A percentile compares a stretch with the other conserved stretches of the same genome.
phyloP scores from a whole-genome alignment of 1,140 invertebrate species.

The Anthonomus grandis region DNA sequence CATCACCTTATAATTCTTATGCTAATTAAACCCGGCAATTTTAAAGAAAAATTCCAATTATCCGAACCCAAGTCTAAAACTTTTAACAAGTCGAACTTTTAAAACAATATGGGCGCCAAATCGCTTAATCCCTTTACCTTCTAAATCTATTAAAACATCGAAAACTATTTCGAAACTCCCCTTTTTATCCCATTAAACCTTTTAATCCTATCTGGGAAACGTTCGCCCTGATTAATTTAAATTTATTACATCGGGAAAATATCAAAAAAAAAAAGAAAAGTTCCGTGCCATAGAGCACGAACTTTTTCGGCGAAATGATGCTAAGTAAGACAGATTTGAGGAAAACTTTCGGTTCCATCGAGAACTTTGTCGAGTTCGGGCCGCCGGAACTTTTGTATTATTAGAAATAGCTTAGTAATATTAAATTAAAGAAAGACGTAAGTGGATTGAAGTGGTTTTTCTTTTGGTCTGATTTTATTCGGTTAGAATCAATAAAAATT shows the following conservation, averaged over 20 bases:
- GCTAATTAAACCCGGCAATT: no score
- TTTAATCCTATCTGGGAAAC: not conserved
- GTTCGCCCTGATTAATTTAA: slow-evolving; percentile 8
- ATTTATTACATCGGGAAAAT: slow-evolving; percentile 7
- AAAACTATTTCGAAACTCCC: not conserved
- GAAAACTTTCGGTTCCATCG: not conserved
- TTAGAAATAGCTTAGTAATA: slow-evolving; percentile 7
- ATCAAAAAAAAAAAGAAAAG: no score
- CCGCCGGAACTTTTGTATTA: slow-evolving; percentile 3
- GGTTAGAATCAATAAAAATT: no score
- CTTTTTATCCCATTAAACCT: not conserved
- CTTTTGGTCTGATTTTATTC: slow-evolving; percentile 1
- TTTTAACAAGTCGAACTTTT: no score
- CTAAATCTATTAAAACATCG: no score
- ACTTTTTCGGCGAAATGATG: slow-evolving; percentile 1
- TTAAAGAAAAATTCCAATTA: no score
- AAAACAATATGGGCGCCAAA: no score
- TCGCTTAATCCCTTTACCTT: not conserved
- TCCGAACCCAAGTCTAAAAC: no score
- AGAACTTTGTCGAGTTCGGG: not conserved
- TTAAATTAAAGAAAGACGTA: slow-evolving; percentile 8
- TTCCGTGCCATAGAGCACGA: not conserved
- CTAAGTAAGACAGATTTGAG: slow-evolving; percentile 11
- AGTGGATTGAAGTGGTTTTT: slow-evolving; percentile 1
- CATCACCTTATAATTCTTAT: no score